Conservation (phyloP, 1,140 invertebrate genomes). For the Drosophila pachea region DNA sequence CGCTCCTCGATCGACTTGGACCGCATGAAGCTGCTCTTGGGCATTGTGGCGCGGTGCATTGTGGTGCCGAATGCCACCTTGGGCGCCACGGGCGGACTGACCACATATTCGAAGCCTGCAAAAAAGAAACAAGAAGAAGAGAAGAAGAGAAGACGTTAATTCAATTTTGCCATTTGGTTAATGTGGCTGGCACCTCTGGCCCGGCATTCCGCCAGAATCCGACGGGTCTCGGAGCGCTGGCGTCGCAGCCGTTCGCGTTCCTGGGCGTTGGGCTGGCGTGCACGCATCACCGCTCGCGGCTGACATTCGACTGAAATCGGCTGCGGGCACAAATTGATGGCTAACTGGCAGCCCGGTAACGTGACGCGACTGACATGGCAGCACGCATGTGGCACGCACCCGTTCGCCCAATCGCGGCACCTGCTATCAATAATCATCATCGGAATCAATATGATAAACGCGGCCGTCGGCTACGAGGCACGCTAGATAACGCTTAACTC, state of each 20-base stretch:
- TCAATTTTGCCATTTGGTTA: background rate
- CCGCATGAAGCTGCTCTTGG: slow-evolving; percentile 45
- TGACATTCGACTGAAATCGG: slow-evolving; percentile 29
- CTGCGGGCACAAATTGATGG: slow-evolving; percentile 5
- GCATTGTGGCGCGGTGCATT: slow-evolving; percentile 53
- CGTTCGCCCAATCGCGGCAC: slow-evolving; percentile 12
- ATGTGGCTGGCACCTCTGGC: slow-evolving; percentile 37
- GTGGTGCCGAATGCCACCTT: slow-evolving; percentile 62
- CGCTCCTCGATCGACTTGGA: slow-evolving; percentile 16
- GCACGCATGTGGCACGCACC: slow-evolving; percentile 29
- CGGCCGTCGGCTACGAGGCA: slow-evolving; percentile 7
- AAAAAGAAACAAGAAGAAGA: slow-evolving; percentile 1
- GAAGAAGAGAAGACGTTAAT: background rate
- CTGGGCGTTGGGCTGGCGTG: slow-evolving; percentile 55
- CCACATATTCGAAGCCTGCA: slow-evolving; percentile 72
- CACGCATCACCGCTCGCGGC: slow-evolving; percentile 57
- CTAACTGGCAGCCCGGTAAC: slow-evolving; percentile 4
- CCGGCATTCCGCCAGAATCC: slow-evolving; percentile 46
- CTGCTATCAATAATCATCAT: slow-evolving; percentile 44
- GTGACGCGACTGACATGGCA: background rate
- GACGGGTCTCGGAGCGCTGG: slow-evolving; percentile 59
- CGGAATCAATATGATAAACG: slow-evolving; percentile 47
- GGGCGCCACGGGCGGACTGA: slow-evolving; percentile 58
- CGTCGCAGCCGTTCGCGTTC: slow-evolving; percentile 63
- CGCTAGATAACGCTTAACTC: slow-evolving; percentile 24